Base-by-base conservation (phyloP, 2,888 invertebrate genomes). In the Itoplectis maculator region DNA sequence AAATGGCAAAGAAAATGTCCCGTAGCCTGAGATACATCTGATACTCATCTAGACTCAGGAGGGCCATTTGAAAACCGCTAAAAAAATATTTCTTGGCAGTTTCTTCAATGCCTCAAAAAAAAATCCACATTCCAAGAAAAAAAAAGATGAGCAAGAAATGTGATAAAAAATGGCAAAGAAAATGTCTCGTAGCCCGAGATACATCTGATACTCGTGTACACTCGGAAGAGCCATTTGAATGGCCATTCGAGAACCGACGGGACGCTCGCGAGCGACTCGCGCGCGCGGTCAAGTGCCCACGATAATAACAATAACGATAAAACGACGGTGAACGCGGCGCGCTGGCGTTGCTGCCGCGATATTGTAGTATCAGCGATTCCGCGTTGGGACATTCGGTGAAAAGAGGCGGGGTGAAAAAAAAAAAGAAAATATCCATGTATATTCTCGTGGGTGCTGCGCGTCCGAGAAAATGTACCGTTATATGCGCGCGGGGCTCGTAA, bases 401-500 rank as follows among this genome's bases (percentile, higher is more conserved):
- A 29, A 29, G 29, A 29, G 29, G 29, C 29, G 29, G 29, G n/a
- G 29, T 5, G 29, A 29, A 29, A 5, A 29, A 29, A 29, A 29
- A 2, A 29, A 29, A 11, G 23, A 51, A 51, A 51, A 23, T 23
- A 54, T 40, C 8, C 9, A 37, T 37, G 37, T 6, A 51, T 61
- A 61, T 63, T 51, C 66, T 49, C 37, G 73, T 75, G 70, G 63
- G 72, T 54, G 80, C 23, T 5, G 65, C 65, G 49, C 66, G n/a
- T n/a, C n/a, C n/a, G 79, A 76, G 70, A 72, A 65, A 82, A 76
- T 79, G 73, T 82, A 79, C 82, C 82, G 82, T 82, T 82, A 82
- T 70, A 47, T 70, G 18, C 29, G n/a, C n/a, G n/a, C n/a, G n/a
- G n/a, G 61, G 74, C 65, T 79, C 65, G 82, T 82, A 82, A 82